A percentile compares a stretch with the other conserved stretches of the same genome.
Evolutionary conservation across 2,888 invertebrate genomes (phyloP).

Genomic region (Hirtodrosophila trivittata): DNA sequence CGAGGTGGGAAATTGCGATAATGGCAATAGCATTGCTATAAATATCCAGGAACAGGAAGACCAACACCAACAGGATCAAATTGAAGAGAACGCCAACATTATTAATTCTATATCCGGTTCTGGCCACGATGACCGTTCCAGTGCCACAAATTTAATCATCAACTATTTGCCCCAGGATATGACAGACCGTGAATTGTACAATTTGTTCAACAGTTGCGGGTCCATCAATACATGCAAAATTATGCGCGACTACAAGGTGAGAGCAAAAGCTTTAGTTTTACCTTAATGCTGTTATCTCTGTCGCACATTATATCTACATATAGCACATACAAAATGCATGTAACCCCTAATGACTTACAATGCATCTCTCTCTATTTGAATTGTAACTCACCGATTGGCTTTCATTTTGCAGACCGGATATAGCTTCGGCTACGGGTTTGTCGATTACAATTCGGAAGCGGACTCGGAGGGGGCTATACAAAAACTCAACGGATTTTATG

Average conservation of each 20-base stretch:
- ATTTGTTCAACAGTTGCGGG: constrained; percentile 94
- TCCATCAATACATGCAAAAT: constrained; percentile 95
- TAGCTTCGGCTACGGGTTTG: constrained; percentile 98
- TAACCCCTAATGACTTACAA: too few relatives aligned
- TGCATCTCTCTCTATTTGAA: too few relatives aligned
- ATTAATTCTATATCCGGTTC: not conserved
- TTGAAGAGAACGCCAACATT: too few relatives aligned
- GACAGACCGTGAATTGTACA: constrained; percentile 94
- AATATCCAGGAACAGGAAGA: not conserved
- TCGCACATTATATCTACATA: constrained; percentile 32
- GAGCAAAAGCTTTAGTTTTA: too few relatives aligned
- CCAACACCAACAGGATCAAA: constrained; percentile 17
- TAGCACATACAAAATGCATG: constrained; percentile 6
- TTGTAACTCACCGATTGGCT: constrained; percentile 3
- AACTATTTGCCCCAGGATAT: constrained; percentile 97
- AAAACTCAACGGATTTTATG: constrained; percentile 93
- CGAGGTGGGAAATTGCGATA: too few relatives aligned
- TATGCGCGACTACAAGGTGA: constrained; percentile 94
- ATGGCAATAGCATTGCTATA: constrained; percentile 6
- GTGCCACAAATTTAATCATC: constrained; percentile 93
- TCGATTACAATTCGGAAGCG: constrained; percentile 92
- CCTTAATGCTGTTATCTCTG: constrained; percentile 32
- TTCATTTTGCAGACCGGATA: constrained; percentile 91
- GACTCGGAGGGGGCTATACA: constrained; percentile 94
- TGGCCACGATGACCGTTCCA: constrained; percentile 56